Conservation (phyloP, 2,888 invertebrate species). For the Lithodes maja region DNA sequence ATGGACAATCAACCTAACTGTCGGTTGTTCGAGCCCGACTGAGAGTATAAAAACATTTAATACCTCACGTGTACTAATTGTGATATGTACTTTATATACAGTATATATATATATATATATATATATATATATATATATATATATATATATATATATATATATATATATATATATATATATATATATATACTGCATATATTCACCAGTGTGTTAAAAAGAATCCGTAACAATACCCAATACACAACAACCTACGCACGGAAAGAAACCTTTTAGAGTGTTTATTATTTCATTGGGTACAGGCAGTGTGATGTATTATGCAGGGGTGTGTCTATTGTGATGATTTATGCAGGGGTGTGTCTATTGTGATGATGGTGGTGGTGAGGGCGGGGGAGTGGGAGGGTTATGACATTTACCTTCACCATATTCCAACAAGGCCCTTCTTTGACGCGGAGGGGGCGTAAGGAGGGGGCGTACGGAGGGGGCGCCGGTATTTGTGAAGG, state of each 20-base stretch:
- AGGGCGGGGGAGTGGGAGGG: neutral
- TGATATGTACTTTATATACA: too few relatives aligned
- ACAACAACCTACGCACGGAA: neutral
- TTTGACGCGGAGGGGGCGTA: neutral
- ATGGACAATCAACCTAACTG: too few relatives aligned
- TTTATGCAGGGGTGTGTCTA: neutral
- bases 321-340: constrained; percentile 7
- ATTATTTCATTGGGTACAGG: constrained; percentile 8
- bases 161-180: too few relatives aligned
- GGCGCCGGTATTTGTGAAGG: neutral
- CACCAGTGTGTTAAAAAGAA: too few relatives aligned
- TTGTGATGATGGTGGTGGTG: neutral
- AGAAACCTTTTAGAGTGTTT: neutral
- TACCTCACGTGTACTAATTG: too few relatives aligned
- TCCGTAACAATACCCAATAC: neutral
- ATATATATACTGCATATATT: too few relatives aligned
- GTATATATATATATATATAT: too few relatives aligned
- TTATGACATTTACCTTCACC: constrained; percentile 5
- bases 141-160: too few relatives aligned
- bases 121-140: too few relatives aligned
- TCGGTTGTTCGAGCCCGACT: too few relatives aligned
- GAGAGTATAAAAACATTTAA: too few relatives aligned
- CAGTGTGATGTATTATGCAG: neutral
- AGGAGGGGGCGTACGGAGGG: neutral
- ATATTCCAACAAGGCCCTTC: neutral